Percentiles rank a stretch among this genome's conserved stretches.
Conservation (phyloP, 2,113 vertebrate genomes). For the Anarrhichthys ocellatus region DNA sequence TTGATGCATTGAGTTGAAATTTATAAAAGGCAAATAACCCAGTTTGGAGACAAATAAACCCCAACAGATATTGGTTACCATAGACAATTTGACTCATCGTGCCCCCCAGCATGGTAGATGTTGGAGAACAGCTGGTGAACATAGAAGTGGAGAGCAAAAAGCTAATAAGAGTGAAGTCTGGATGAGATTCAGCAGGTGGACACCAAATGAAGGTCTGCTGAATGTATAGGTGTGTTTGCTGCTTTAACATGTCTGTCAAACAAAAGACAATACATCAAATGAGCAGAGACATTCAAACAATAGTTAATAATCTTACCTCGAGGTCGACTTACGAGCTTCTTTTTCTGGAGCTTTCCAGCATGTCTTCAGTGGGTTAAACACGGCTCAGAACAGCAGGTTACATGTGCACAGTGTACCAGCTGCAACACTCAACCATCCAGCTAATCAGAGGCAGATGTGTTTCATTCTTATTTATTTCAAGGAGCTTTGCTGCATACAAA, state of each 20-base stretch:
- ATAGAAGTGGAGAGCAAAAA: too few species aligned
- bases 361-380: not conserved
- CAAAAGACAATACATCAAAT: not conserved
- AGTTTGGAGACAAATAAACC: too few species aligned
- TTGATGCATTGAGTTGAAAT: too few species aligned
- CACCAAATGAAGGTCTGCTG: not conserved
- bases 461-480: constrained; percentile 87
- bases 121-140: too few species aligned
- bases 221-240: not conserved
- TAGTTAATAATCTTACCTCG: not conserved
- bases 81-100: too few species aligned
- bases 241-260: not conserved
- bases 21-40: too few species aligned
- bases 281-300: not conserved
- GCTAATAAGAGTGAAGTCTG: too few species aligned
- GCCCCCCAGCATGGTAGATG: too few species aligned
- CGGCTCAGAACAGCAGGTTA: not conserved
- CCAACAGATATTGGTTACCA: too few species aligned
- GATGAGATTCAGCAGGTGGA: not conserved
- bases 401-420: not conserved
- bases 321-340: not conserved
- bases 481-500: constrained; percentile 98
- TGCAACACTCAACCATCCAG: not conserved
- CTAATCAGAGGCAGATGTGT: constrained; percentile 21
- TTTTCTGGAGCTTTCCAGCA: not conserved